Conservation (phyloP, 2,113 vertebrate genomes). For the Megalops atlanticus region DNA sequence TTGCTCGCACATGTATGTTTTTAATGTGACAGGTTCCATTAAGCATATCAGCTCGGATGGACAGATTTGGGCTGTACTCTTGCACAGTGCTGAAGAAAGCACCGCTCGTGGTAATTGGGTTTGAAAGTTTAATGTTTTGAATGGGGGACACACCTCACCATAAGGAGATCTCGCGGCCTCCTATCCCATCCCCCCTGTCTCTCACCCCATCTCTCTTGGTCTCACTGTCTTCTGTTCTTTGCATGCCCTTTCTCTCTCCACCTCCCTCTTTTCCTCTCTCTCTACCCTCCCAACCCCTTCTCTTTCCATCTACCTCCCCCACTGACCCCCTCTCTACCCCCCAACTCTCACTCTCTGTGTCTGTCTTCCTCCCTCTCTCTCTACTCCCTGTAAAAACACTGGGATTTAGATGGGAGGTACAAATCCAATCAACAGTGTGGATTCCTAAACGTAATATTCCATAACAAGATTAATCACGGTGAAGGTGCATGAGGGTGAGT, state of each 20-base stretch:
- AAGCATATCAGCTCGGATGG: background rate
- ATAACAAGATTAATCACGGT: slow-evolving; percentile 8
- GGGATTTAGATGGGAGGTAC: background rate
- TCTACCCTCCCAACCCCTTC: no score
- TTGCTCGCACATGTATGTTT: background rate
- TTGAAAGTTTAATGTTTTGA: no score
- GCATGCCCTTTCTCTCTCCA: no score
- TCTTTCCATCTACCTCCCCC: background rate
- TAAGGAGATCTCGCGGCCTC: no score
- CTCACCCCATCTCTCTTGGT: no score
- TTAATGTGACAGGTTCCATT: background rate
- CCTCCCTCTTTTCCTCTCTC: background rate
- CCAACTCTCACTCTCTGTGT: background rate
- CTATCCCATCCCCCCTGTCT: no score
- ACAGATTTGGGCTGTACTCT: background rate
- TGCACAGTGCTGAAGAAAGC: background rate
- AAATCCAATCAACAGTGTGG: background rate
- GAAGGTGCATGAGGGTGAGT: background rate
- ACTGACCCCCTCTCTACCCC: background rate
- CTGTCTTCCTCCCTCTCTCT: background rate
- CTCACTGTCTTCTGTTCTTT: no score
- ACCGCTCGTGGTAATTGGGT: no score
- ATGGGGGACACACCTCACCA: no score
- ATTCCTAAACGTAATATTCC: background rate
- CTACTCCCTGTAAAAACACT: background rate